These are phyloP conservation scores for Cheumatopsyche charites DNA, from an alignment of 1,140 invertebrate genomes.

Conservation along the genomic window DNA sequence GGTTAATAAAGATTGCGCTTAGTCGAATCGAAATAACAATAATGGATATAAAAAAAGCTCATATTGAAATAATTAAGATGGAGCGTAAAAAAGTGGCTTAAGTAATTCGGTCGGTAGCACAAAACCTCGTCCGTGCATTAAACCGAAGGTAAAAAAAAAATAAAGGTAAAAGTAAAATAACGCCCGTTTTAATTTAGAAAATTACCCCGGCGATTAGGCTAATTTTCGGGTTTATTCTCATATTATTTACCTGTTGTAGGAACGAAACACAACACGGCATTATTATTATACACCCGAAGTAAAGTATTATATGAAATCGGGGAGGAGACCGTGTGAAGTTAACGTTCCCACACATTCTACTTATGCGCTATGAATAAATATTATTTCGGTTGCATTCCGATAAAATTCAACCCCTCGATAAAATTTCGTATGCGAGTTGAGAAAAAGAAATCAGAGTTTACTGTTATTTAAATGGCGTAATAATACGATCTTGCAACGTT, in stretches of 20 bases:
- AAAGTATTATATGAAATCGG: background rate
- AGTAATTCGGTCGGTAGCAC: conserved; percentile 21
- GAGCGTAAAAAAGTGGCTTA: conserved; percentile 19
- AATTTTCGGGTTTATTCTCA: conserved; percentile 29
- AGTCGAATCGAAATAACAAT: background rate
- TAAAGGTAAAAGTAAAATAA: background rate
- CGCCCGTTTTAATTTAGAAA: conserved; percentile 35
- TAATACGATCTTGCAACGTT: no score
- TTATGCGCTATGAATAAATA: no score
- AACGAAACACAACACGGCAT: background rate
- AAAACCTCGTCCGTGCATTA: background rate
- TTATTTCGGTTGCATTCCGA: no score
- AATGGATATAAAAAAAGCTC: background rate
- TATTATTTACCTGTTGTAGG: conserved; percentile 28
- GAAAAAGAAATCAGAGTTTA: no score
- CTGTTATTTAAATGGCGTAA: no score
- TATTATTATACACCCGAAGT: background rate
- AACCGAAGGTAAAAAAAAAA: no score
- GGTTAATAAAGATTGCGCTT: conserved; percentile 15
- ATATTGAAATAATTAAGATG: conserved; percentile 24
- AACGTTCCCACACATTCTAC: background rate
- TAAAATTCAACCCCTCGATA: no score
- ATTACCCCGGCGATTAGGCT: conserved; percentile 33
- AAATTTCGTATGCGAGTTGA: no score
- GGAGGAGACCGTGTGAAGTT: background rate